Conservation (phyloP, 2,888 invertebrate species). For the Ormyrus thymus region DNA sequence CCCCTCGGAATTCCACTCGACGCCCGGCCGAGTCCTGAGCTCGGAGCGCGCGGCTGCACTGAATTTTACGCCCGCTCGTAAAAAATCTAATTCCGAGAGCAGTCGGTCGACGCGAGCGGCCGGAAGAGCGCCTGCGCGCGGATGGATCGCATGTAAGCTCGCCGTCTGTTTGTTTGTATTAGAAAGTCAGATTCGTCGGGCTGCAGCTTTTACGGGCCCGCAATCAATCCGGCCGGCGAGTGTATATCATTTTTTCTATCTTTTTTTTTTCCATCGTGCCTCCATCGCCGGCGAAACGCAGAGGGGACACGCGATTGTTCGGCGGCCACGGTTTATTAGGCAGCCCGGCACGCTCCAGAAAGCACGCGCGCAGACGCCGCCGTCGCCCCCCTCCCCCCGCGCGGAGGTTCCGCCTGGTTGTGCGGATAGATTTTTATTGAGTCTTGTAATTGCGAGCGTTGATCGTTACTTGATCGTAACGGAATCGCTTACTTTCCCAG, state of each 20-base stretch:
- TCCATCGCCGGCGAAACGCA: too few relatives aligned
- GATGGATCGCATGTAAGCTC: conserved; percentile 10
- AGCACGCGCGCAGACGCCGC: neutral
- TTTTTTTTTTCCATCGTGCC: neutral
- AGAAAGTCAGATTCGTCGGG: neutral
- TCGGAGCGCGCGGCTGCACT: neutral
- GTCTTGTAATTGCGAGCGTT: too few relatives aligned
- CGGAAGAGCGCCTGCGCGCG: neutral
- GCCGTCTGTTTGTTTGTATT: conserved; percentile 27
- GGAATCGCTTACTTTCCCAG: too few relatives aligned
- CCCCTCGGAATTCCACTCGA: too few relatives aligned
- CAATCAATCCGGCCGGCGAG: conserved; percentile 14
- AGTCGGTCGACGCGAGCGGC: neutral
- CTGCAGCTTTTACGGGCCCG: neutral
- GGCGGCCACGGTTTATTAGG: conserved; percentile 33
- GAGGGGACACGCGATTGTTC: neutral
- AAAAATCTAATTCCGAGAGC: conserved; percentile 53
- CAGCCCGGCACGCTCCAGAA: conserved; percentile 24
- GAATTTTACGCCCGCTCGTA: conserved; percentile 49
- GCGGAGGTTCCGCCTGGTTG: too few relatives aligned
- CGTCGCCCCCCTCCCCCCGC: too few relatives aligned
- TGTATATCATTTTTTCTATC: too few relatives aligned
- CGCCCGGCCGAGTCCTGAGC: too few relatives aligned
- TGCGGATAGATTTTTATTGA: too few relatives aligned
- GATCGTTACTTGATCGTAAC: too few relatives aligned